A percentile compares a stretch with the other conserved stretches of the same genome.
Evolutionary conservation across 2,113 vertebrate genomes (phyloP).

Genomic region (Hemibagrus wyckioides): DNA sequence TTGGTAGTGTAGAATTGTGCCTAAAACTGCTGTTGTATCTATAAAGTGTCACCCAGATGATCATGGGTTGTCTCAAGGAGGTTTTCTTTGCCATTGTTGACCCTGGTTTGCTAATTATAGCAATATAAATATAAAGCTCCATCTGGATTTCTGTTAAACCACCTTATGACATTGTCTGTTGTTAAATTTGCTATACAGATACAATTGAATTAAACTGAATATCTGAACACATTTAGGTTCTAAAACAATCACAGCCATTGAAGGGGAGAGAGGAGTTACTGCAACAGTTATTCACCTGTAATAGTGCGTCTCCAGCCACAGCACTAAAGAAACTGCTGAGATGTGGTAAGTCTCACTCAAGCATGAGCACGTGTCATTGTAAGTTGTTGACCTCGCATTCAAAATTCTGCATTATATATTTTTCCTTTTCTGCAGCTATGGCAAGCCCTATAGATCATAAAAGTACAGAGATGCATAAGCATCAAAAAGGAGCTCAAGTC

Average conservation of each 20-base stretch:
- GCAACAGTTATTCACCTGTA: slow-evolving; percentile 55
- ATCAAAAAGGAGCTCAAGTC: background rate
- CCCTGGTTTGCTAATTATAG: too few species aligned
- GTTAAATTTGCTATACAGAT: background rate
- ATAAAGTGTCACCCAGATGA: background rate
- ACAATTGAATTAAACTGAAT: background rate
- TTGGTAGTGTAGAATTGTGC: background rate
- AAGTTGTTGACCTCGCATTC: background rate
- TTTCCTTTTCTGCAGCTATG: slow-evolving; percentile 51
- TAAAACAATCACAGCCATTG: slow-evolving; percentile 56
- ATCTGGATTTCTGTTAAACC: background rate
- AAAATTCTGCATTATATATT: background rate
- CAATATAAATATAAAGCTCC: background rate
- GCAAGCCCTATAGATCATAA: slow-evolving; percentile 35
- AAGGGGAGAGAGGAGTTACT: slow-evolving; percentile 64
- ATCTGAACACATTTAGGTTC: slow-evolving; percentile 56
- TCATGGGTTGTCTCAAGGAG: background rate
- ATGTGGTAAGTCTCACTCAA: slow-evolving; percentile 57
- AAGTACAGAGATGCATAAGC: background rate
- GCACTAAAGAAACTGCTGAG: slow-evolving; percentile 64
- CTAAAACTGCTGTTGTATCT: background rate
- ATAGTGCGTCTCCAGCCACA: slow-evolving; percentile 40
- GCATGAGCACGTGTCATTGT: background rate
- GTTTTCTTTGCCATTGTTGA: background rate
- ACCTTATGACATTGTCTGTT: background rate